These are phyloP conservation scores for Palloptera scutellata DNA, from an alignment of 2,888 invertebrate genomes.

Conservation along the genomic window DNA sequence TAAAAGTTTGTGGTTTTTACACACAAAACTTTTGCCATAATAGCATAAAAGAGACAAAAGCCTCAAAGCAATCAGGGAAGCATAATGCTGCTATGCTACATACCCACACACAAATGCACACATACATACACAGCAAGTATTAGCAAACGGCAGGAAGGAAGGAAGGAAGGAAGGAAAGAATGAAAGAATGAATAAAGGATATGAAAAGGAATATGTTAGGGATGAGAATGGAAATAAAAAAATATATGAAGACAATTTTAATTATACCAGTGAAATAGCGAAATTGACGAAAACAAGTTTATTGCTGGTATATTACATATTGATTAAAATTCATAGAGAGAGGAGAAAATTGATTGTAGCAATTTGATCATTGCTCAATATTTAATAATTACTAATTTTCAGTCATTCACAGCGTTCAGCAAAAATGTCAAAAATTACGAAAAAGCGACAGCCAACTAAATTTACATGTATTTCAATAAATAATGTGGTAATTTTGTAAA, in stretches of 20 bases:
- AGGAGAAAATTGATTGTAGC: too few relatives aligned
- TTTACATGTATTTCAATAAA: too few relatives aligned
- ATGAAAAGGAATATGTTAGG: background rate
- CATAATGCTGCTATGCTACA: conserved; percentile 27
- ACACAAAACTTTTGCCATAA: conserved; percentile 31
- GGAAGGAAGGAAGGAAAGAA: conserved; percentile 10
- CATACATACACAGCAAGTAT: background rate
- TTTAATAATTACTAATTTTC: too few relatives aligned
- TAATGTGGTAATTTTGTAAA: too few relatives aligned
- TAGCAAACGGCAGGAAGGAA: background rate
- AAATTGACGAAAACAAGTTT: too few relatives aligned
- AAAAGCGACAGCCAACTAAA: too few relatives aligned
- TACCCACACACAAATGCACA: conserved; percentile 4
- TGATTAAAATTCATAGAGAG: too few relatives aligned
- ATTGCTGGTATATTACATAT: too few relatives aligned
- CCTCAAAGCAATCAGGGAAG: conserved; percentile 34
- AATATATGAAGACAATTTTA: conserved; percentile 44
- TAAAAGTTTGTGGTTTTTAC: too few relatives aligned
- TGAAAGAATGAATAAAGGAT: background rate
- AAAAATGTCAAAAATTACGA: too few relatives aligned
- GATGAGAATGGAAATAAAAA: conserved; percentile 12
- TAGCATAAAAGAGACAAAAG: conserved; percentile 30
- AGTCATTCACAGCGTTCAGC: too few relatives aligned
- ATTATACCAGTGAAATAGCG: conserved; percentile 54
- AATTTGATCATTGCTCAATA: too few relatives aligned